Evolutionary conservation across 2,797 vertebrate species (phyloP).

Genomic region (Chelon labrosus): DNA sequence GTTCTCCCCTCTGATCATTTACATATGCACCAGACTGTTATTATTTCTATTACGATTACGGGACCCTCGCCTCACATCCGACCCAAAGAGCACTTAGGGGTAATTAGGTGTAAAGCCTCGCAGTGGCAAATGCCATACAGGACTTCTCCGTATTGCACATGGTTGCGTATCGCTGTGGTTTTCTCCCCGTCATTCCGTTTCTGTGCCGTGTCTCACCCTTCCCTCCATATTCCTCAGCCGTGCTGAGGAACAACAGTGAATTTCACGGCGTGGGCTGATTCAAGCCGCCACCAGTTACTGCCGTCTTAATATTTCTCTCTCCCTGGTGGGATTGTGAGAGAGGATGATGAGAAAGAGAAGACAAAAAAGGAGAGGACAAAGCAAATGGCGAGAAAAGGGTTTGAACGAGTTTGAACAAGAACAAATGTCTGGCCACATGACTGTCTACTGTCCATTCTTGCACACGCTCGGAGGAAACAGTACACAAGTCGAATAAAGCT

Average conservation of each 20-base stretch:
- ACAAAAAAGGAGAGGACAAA: not conserved
- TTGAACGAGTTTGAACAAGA: conserved; percentile 6
- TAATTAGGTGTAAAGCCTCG: conserved; percentile 78
- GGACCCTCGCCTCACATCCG: conserved; percentile 65
- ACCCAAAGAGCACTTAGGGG: conserved; percentile 73
- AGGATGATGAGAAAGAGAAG: conserved; percentile 2
- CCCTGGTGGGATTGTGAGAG: conserved; percentile 12
- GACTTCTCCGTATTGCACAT: conserved; percentile 34
- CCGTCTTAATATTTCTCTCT: conserved; percentile 38
- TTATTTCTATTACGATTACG: conserved; percentile 79
- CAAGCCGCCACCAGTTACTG: conserved; percentile 42
- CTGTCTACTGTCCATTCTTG: too few species aligned
- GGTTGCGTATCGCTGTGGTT: conserved; percentile 32
- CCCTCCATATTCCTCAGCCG: conserved; percentile 38
- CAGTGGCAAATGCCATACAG: conserved; percentile 59
- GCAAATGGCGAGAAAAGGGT: not conserved
- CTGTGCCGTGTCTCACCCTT: conserved; percentile 8
- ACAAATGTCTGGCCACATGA: not conserved
- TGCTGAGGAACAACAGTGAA: conserved; percentile 27
- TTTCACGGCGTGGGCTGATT: conserved; percentile 34
- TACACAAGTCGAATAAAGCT: conserved; percentile 41
- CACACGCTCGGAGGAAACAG: conserved; percentile 27
- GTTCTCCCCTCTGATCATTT: conserved; percentile 75
- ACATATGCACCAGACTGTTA: conserved; percentile 77
- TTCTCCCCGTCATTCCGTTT: conserved; percentile 20